Base-by-base conservation (phyloP, 2,888 invertebrate species). In the Drosophila peninsularis region DNA sequence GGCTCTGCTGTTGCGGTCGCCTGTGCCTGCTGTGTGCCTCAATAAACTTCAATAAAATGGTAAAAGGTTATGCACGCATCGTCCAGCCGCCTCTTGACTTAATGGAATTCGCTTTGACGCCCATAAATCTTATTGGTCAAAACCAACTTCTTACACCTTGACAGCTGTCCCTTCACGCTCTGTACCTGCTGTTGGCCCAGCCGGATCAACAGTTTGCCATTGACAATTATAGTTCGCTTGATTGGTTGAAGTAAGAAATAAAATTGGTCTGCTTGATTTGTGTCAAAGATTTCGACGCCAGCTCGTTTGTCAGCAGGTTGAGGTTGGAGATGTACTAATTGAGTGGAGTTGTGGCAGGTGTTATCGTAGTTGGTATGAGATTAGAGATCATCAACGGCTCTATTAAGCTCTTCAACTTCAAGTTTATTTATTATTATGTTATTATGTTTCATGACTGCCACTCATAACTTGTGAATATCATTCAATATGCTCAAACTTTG, bases 1-100 rank as follows among this genome's bases (percentile, higher is more conserved):
- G 75, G 62, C 62, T 52, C 65, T 62, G 41, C 10, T 34, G 44
- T 45, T 56, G 57, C 55, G 62, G 68, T 53, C 64, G 42, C 24
- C 55, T 55, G 58, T 65, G 42, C 36, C 55, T 55, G 65, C 67
- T 61, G 62, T 54, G 71, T 55, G 71, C 80, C 73, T 71, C 86
- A 80, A 88, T 88, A 85, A 82, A 83, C 88, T 86, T 88, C 80
- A 83, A 86, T 81, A 82, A 83, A 76, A 88, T 83, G 88, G 79
- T 82, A 81, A 88, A 88, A 88, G 84, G 85, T 88, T 84, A 82
- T 82, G 84, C 73, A 80, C 80, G 82, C 87, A 72, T 61, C 62
- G 65, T 60, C 62, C 78, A 60, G 65, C 66, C 61, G 75, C 72
- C 72, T 70, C 71, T 79, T 73, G 84, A 85, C 83, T 83, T 83